phyloP scores from a whole-genome alignment of 1,140 invertebrate genomes.

The Trichomalopsis sarcophagae region DNA sequence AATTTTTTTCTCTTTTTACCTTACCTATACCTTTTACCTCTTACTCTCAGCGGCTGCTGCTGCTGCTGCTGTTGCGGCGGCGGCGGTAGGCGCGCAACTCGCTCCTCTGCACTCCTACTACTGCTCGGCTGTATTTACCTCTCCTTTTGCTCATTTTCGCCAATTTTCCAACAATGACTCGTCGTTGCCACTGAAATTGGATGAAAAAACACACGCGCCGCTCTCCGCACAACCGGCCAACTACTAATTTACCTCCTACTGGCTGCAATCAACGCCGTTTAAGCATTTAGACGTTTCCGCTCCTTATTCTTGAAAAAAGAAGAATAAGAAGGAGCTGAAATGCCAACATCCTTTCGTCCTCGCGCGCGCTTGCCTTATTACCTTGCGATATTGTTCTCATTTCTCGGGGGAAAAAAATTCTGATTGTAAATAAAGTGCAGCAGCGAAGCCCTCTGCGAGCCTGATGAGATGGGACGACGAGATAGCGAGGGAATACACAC shows the following conservation, averaged over 20 bases:
- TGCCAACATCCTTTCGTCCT: neutral
- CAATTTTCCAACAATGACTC: neutral
- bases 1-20: conserved; percentile 67
- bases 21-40: conserved; percentile 53
- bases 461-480: neutral
- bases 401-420: neutral
- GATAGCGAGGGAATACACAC: neutral
- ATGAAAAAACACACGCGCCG: conserved; percentile 37
- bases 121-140: neutral
- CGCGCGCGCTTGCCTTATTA: neutral
- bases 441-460: neutral
- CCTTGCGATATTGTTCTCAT: neutral
- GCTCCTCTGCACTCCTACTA: neutral
- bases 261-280: conserved; percentile 65
- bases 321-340: neutral
- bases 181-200: conserved; percentile 33
- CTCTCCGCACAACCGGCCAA: conserved; percentile 53
- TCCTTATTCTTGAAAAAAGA: conserved; percentile 44
- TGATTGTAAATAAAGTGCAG: neutral
- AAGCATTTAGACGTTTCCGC: conserved; percentile 69
- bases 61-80: neutral
- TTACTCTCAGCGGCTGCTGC: conserved; percentile 28
- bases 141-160: neutral
- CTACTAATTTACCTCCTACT: conserved; percentile 71
- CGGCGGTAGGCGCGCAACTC: neutral